Conservation (phyloP, 1,140 invertebrate species). For the Scaptomyza hsui region DNA sequence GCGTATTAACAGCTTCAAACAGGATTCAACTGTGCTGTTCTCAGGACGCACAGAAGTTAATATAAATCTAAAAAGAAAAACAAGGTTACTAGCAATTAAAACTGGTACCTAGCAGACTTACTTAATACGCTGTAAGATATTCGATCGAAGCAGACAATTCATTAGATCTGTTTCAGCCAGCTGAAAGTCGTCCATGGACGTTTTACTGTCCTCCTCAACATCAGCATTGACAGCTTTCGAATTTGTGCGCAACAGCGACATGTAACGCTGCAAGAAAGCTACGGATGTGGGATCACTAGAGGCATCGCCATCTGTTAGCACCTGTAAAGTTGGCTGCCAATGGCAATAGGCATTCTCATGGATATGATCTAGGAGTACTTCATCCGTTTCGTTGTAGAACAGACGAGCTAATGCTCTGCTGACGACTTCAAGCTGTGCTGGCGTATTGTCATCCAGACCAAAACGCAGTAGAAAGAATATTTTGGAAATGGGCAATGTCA, state of each 20-base stretch:
- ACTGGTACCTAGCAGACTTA: neutral
- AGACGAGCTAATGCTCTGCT: slow-evolving; percentile 90
- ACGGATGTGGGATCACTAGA: slow-evolving; percentile 59
- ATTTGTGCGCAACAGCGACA: slow-evolving; percentile 64
- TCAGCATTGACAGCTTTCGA: slow-evolving; percentile 52
- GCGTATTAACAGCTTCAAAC: slow-evolving; percentile 89
- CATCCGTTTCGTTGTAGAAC: slow-evolving; percentile 90
- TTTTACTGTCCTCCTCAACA: slow-evolving; percentile 80
- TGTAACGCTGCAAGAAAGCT: slow-evolving; percentile 69
- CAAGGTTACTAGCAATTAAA: neutral
- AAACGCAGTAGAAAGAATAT: slow-evolving; percentile 93
- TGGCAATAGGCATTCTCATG: slow-evolving; percentile 88
- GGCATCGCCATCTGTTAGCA: slow-evolving; percentile 56
- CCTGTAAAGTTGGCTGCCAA: slow-evolving; percentile 87
- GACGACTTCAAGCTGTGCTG: slow-evolving; percentile 89
- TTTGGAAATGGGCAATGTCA: slow-evolving; percentile 87
- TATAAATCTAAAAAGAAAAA: slow-evolving; percentile 86
- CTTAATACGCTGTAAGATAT: slow-evolving; percentile 89
- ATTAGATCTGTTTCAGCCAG: slow-evolving; percentile 91
- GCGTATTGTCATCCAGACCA: slow-evolving; percentile 92
- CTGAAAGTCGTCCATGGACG: slow-evolving; percentile 92
- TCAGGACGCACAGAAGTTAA: slow-evolving; percentile 87
- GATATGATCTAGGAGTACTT: slow-evolving; percentile 88
- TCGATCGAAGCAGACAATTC: slow-evolving; percentile 89
- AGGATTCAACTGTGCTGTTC: slow-evolving; percentile 87